phyloP scores from a whole-genome alignment of 2,113 vertebrate species.

The Lepisosteus oculatus region DNA sequence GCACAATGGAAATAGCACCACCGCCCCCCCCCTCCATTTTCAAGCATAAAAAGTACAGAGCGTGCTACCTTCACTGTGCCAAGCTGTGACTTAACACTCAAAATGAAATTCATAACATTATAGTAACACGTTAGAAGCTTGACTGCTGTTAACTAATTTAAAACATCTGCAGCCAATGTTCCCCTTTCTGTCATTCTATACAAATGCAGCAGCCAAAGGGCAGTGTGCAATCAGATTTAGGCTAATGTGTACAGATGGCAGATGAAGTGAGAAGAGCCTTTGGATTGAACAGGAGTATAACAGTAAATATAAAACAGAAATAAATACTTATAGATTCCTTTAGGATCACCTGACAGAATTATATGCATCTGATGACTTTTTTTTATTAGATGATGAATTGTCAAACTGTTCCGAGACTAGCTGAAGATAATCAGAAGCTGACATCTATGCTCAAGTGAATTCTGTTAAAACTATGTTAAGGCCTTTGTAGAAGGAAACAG shows the following conservation, averaged over 20 bases:
- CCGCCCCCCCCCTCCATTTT: no score
- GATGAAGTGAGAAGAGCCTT: conserved; percentile 4
- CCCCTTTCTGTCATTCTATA: conserved; percentile 54
- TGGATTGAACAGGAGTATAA: not conserved
- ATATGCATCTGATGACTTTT: no score
- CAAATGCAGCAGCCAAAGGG: conserved; percentile 44
- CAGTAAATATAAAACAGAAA: not conserved
- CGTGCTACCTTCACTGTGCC: not conserved
- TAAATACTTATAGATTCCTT: no score
- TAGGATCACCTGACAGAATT: no score
- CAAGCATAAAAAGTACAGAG: no score
- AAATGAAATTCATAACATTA: conserved; percentile 4
- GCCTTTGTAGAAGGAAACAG: no score
- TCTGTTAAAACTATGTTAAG: no score
- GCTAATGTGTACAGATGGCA: not conserved
- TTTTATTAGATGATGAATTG: no score
- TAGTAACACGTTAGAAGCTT: conserved; percentile 32
- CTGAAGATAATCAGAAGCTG: no score
- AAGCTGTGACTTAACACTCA: not conserved
- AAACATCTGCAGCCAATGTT: conserved; percentile 65
- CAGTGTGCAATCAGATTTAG: conserved; percentile 21
- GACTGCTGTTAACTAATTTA: conserved; percentile 65
- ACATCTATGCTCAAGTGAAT: no score
- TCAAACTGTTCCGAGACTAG: no score
- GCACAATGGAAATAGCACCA: not conserved